phyloP scores from a whole-genome alignment of 1,140 invertebrate species.

The Anoplophora glabripennis region DNA sequence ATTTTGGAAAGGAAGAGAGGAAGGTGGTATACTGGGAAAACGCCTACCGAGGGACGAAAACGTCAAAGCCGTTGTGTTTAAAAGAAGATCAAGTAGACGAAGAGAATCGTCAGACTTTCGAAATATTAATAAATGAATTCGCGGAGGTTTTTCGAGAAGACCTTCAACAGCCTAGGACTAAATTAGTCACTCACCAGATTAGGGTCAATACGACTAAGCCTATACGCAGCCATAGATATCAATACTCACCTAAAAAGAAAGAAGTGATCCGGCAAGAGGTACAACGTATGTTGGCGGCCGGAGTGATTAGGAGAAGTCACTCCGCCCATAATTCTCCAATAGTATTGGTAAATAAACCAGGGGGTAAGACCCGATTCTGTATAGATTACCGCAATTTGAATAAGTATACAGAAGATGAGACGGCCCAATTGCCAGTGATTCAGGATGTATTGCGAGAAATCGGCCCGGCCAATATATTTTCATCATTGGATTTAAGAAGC shows the following conservation, averaged over 20 bases:
- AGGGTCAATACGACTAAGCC: too few species aligned
- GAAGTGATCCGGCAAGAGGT: conserved; percentile 6
- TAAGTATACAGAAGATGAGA: conserved; percentile 40
- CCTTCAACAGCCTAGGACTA: too few species aligned
- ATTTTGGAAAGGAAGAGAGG: too few species aligned
- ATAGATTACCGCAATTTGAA: conserved; percentile 47
- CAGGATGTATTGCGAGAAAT: conserved; percentile 13
- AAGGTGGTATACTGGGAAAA: too few species aligned
- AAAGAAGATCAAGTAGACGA: too few species aligned
- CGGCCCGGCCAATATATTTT: conserved; percentile 19
- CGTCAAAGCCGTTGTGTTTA: too few species aligned
- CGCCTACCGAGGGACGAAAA: too few species aligned
- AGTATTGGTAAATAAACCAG: conserved; percentile 23
- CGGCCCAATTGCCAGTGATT: conserved; percentile 32
- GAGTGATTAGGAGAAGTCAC: conserved; percentile 12
- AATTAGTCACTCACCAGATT: too few species aligned
- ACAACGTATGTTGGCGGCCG: conserved; percentile 17
- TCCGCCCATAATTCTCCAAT: conserved; percentile 20
- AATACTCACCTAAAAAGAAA: conserved; percentile 1
- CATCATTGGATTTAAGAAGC: conserved; percentile 28
- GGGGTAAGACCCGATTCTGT: conserved; percentile 30
- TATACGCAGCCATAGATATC: background rate
- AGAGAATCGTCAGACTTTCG: too few species aligned
- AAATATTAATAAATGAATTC: too few species aligned
- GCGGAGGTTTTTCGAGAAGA: too few species aligned